These are phyloP conservation scores for Carlito syrichta DNA, from an alignment of 2,113 vertebrate species.

Conservation along the genomic window DNA sequence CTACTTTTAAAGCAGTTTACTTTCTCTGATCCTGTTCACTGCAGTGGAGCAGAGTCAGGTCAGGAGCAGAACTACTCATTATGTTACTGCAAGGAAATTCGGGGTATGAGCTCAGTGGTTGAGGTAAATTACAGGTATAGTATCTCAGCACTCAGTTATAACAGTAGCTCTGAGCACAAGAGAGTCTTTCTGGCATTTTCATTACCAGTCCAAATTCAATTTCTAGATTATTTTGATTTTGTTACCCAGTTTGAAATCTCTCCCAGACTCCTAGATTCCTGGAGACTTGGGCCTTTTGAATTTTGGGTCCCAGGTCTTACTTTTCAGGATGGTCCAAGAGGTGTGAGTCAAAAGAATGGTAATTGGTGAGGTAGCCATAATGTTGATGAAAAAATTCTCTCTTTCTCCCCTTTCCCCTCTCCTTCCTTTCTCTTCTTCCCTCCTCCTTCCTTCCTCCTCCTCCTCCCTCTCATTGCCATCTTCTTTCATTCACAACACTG, in stretches of 20 bases:
- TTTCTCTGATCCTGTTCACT: neutral
- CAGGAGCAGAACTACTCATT: slow-evolving; percentile 23
- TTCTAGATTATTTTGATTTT: neutral
- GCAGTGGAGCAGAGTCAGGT: neutral
- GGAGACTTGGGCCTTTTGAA: neutral
- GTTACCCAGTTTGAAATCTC: neutral
- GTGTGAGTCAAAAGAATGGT: neutral
- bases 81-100: slow-evolving; percentile 30
- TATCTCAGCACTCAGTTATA: slow-evolving; percentile 46
- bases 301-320: neutral
- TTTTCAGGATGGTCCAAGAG: neutral
- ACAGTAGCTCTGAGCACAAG: neutral
- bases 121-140: slow-evolving; percentile 20
- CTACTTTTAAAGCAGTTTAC: neutral
- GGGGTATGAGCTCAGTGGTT: neutral
- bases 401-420: too few species aligned
- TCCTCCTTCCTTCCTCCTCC: too few species aligned
- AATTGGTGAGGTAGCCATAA: neutral
- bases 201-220: neutral
- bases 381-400: neutral
- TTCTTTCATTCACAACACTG: neutral
- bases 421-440: too few species aligned
- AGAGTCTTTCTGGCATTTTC: neutral
- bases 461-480: neutral
- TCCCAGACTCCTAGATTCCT: neutral